Conservation (phyloP, 2,797 vertebrate species). For the Thamnophis elegans region DNA sequence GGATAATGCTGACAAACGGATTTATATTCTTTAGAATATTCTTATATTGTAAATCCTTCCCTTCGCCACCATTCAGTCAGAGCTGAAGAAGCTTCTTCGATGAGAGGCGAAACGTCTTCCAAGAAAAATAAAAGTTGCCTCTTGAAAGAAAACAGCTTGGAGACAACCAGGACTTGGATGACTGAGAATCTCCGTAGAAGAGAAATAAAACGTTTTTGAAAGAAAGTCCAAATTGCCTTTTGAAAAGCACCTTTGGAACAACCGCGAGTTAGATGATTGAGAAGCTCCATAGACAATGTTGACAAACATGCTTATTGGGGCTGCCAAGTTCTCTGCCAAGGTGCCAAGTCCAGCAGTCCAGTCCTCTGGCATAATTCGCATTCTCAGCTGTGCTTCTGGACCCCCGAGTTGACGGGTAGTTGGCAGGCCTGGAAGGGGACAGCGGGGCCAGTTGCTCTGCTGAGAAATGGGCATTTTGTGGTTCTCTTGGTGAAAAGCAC, state of each 20-base stretch:
- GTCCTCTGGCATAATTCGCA: background rate
- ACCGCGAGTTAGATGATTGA: background rate
- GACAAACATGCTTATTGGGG: background rate
- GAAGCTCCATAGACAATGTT: background rate
- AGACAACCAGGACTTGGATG: background rate
- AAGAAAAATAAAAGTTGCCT: background rate
- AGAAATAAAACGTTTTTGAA: too few species aligned
- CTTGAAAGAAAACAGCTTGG: too few species aligned
- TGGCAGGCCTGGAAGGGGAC: background rate
- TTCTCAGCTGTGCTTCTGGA: background rate
- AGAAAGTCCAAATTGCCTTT: too few species aligned
- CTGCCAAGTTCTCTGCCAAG: background rate
- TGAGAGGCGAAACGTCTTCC: background rate
- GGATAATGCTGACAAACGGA: background rate
- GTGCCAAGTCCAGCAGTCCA: too few species aligned
- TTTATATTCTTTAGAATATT: background rate
- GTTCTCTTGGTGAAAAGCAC: background rate
- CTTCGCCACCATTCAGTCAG: background rate
- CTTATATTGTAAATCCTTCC: background rate
- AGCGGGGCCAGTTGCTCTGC: background rate
- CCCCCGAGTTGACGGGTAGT: background rate
- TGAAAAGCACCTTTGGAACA: background rate
- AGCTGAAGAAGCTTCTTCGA: background rate
- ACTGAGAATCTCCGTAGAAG: background rate
- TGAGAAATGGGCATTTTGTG: background rate